Conservation (phyloP, 2,113 vertebrate species). For the Chlamydotis undulata region DNA sequence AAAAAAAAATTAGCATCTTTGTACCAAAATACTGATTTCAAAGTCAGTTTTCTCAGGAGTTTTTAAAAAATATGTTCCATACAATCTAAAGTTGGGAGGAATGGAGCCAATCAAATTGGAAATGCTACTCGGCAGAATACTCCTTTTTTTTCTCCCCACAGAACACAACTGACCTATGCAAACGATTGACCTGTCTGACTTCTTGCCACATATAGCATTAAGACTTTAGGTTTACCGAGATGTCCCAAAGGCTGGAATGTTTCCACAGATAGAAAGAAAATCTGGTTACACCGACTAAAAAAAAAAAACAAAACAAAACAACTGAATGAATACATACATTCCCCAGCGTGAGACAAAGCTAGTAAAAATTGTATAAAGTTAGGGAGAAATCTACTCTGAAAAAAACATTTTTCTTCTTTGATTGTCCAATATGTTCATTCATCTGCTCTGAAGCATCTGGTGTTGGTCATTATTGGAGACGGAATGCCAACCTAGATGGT, state of each 20-base stretch:
- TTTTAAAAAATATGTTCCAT: background rate
- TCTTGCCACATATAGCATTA: background rate
- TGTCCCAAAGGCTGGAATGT: background rate
- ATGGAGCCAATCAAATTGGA: background rate
- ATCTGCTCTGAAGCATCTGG: background rate
- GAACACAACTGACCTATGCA: background rate
- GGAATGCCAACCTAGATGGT: background rate
- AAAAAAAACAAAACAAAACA: background rate
- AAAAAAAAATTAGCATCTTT: background rate
- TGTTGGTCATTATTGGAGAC: background rate
- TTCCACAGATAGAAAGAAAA: background rate
- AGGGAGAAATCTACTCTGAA: background rate
- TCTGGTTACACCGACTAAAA: background rate
- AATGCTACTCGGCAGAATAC: background rate
- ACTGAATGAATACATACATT: background rate
- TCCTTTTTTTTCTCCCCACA: background rate
- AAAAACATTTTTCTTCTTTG: background rate
- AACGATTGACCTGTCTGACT: background rate
- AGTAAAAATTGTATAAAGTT: background rate
- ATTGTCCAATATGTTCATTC: background rate
- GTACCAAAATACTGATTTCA: background rate
- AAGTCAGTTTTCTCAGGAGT: background rate
- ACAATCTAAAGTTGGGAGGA: background rate
- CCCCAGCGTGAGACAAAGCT: background rate
- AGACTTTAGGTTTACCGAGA: background rate